Evolutionary conservation across 2,888 invertebrate genomes (phyloP).

Genomic region (Melanostoma scalare): DNA sequence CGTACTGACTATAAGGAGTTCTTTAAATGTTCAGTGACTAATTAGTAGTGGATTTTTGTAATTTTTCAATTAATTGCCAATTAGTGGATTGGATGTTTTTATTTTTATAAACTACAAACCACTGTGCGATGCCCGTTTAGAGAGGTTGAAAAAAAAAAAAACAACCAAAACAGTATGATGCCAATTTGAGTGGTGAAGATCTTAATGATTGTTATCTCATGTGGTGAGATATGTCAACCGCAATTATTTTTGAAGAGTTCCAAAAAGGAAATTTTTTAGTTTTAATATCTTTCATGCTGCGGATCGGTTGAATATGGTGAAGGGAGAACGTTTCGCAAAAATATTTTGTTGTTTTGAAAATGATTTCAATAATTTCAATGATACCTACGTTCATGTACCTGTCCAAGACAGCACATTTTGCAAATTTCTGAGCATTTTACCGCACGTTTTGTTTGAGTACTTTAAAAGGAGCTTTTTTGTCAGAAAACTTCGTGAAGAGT

Average conservation of each 20-base stretch:
- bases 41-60: constrained; percentile 70
- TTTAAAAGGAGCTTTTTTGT: no score
- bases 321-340: no score
- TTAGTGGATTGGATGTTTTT: constrained; percentile 62
- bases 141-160: constrained; percentile 16
- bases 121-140: neutral
- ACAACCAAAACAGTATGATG: constrained; percentile 49
- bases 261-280: constrained; percentile 4
- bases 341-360: no score
- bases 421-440: no score
- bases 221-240: constrained; percentile 48
- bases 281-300: no score
- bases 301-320: no score
- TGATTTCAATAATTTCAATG: no score
- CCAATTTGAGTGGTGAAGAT: constrained; percentile 55
- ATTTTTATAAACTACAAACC: neutral
- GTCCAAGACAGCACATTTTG: no score
- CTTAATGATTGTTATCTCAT: constrained; percentile 29
- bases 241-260: constrained; percentile 22
- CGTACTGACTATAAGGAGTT: constrained; percentile 33
- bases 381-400: no score
- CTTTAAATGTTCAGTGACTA: constrained; percentile 52
- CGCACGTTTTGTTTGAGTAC: no score
- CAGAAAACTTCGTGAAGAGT: no score
- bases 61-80: constrained; percentile 72